Evolutionary conservation across 2,113 vertebrate genomes (phyloP).

Genomic region (Eretmochelys imbricata): DNA sequence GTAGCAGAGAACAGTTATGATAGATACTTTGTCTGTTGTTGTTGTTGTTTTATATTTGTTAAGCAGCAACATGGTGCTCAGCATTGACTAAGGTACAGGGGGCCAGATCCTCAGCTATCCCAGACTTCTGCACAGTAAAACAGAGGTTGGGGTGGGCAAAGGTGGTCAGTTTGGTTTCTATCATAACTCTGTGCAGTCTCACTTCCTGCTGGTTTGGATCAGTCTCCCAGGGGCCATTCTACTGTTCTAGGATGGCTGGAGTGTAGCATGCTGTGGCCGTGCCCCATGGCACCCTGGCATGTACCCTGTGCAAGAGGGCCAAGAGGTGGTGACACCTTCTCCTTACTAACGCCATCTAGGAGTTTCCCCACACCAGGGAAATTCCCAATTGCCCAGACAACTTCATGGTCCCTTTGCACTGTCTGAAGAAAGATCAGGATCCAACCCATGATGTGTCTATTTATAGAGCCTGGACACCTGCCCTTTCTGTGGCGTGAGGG

Average conservation of each 20-base stretch:
- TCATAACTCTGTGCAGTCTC: neutral
- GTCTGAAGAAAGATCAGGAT: no score
- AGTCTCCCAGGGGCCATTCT: neutral
- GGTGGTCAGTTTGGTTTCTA: neutral
- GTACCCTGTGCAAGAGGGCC: neutral
- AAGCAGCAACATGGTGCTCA: neutral
- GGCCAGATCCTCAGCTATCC: neutral
- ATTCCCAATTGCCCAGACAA: no score
- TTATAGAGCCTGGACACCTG: no score
- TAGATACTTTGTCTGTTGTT: neutral
- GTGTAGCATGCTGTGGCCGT: neutral
- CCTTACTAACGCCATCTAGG: no score
- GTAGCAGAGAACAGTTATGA: conserved; percentile 19
- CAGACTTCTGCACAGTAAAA: neutral
- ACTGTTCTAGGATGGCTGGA: neutral
- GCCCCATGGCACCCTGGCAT: neutral
- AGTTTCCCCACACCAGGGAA: no score
- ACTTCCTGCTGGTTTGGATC: neutral
- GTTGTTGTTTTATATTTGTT: conserved; percentile 13
- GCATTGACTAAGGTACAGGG: neutral
- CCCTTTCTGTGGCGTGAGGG: no score
- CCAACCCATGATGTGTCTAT: no score
- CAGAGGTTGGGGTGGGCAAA: neutral
- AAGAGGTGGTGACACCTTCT: no score
- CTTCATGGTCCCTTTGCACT: no score